Conservation (phyloP, 2,888 invertebrate genomes). For the Teleogryllus oceanicus region DNA sequence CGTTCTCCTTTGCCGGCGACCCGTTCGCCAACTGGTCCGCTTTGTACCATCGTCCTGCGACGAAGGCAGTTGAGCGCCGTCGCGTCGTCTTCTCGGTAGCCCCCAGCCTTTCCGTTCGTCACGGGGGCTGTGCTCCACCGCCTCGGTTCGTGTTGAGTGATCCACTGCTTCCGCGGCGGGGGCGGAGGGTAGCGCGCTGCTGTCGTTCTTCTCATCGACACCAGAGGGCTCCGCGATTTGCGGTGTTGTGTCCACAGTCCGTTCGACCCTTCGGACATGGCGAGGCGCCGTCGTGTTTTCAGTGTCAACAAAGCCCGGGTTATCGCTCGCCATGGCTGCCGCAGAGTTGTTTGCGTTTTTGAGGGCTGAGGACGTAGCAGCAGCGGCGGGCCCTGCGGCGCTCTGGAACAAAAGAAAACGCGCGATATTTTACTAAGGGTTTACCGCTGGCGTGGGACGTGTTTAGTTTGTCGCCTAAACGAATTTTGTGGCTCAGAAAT, state of each 20-base stretch:
- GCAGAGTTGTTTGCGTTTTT: background rate
- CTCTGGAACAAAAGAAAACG: background rate
- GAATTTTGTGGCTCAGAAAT: too few relatives aligned
- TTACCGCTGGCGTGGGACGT: too few relatives aligned
- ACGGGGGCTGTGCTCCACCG: background rate
- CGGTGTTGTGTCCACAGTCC: background rate
- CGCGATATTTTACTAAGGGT: too few relatives aligned
- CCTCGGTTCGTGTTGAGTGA: background rate
- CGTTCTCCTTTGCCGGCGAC: too few relatives aligned
- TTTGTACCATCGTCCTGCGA: too few relatives aligned
- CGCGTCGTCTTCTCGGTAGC: too few relatives aligned
- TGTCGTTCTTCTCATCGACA: background rate
- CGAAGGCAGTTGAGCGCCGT: background rate
- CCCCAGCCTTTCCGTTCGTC: background rate
- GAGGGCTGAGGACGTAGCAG: background rate
- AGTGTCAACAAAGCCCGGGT: constrained; percentile 9
- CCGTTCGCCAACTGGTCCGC: too few relatives aligned
- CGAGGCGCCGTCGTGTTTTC: background rate
- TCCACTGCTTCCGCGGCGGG: background rate
- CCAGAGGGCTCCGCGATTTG: background rate
- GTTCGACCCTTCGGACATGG: background rate
- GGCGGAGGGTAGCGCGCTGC: background rate
- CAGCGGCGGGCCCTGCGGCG: background rate
- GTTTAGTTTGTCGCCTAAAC: too few relatives aligned
- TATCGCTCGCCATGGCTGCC: constrained; percentile 6